Percentiles rank a stretch among this genome's conserved stretches.
These are phyloP conservation scores for Drosophila triauraria DNA, from an alignment of 1,140 invertebrate genomes.

Conservation along the genomic window DNA sequence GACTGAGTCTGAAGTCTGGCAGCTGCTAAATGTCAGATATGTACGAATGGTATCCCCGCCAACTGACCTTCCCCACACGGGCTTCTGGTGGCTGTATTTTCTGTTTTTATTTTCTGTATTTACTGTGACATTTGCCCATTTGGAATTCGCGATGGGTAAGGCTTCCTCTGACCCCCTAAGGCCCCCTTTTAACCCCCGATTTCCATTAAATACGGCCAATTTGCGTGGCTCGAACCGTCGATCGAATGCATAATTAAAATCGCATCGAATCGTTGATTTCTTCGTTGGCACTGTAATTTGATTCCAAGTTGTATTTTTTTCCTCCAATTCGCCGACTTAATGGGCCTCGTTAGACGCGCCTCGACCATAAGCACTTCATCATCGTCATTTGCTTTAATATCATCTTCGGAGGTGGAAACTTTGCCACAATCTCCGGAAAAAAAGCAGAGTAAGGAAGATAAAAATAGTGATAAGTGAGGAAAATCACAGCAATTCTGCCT, in stretches of 20 bases:
- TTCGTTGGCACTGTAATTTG: conserved; percentile 51
- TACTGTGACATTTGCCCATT: conserved; percentile 47
- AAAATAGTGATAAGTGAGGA: conserved; percentile 12
- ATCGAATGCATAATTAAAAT: conserved; percentile 69
- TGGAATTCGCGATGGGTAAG: conserved; percentile 28
- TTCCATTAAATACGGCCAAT: conserved; percentile 33
- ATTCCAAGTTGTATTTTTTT: conserved; percentile 35
- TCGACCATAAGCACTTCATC: conserved; percentile 43
- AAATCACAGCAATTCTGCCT: conserved; percentile 25
- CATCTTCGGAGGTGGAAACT: conserved; percentile 20
- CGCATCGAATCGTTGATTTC: conserved; percentile 59
- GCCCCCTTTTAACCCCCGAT: neutral
- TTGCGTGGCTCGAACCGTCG: conserved; percentile 34
- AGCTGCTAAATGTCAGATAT: conserved; percentile 52
- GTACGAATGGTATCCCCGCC: conserved; percentile 2
- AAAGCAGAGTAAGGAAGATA: neutral
- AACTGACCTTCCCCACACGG: conserved; percentile 35
- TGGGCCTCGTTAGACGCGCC: conserved; percentile 60
- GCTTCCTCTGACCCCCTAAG: conserved; percentile 6
- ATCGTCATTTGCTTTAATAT: conserved; percentile 27
- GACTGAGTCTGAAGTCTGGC: conserved; percentile 10
- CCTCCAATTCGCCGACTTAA: conserved; percentile 46
- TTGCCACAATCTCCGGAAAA: conserved; percentile 8
- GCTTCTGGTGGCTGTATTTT: conserved; percentile 1
- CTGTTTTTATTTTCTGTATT: conserved; percentile 3